Evolutionary conservation across 2,888 invertebrate genomes (phyloP).

Genomic region (Abscondita cerata): DNA sequence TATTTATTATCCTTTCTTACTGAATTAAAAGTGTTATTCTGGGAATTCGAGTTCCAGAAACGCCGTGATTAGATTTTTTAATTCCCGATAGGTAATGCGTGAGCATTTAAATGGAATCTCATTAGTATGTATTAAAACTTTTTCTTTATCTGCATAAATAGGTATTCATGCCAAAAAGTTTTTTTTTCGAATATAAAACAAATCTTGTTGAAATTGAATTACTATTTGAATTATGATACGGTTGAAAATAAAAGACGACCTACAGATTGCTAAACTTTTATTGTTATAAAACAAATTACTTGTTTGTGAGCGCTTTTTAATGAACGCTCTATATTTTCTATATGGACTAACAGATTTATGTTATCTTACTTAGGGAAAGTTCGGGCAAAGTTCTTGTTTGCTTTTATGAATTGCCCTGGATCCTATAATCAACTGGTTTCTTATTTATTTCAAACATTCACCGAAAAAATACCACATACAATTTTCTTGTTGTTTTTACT

Average conservation of each 20-base stretch:
- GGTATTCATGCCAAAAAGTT: no score
- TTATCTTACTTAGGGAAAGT: no score
- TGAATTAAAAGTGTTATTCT: no score
- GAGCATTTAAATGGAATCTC: conserved; percentile 13
- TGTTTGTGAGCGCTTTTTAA: background rate
- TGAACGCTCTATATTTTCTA: background rate
- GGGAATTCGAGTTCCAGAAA: background rate
- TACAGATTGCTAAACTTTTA: background rate
- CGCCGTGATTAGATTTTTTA: conserved; percentile 29
- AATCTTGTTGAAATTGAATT: no score
- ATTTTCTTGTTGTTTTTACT: no score
- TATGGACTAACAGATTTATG: conserved; percentile 3
- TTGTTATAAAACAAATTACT: conserved; percentile 4
- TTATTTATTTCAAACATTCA: no score
- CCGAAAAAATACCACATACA: no score
- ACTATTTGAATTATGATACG: conserved; percentile 18
- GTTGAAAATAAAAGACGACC: background rate
- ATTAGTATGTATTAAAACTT: conserved; percentile 33
- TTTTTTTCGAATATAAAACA: no score
- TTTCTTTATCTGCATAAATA: conserved; percentile 20
- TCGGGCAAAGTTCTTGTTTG: no score
- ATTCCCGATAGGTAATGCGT: conserved; percentile 20
- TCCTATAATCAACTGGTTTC: no score
- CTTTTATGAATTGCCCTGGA: no score
- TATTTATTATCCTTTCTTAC: background rate